phyloP scores from a whole-genome alignment of 1,140 invertebrate species.

The Gonioctena quinquepunctata region DNA sequence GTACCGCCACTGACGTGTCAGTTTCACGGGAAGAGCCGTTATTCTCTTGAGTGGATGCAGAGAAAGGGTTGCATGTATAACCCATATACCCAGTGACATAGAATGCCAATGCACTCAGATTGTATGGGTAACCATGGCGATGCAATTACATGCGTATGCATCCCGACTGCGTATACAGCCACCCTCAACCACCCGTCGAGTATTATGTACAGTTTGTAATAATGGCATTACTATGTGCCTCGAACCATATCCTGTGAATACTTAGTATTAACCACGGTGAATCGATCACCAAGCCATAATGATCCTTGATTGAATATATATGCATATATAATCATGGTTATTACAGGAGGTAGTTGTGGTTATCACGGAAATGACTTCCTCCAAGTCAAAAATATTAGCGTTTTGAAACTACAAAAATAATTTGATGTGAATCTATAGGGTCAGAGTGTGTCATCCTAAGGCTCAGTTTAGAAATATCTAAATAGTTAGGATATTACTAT shows the following conservation, averaged over 20 bases:
- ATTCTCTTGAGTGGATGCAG: background rate
- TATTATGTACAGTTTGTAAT: conserved; percentile 19
- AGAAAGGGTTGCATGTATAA: conserved; percentile 10
- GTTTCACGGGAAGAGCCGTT: background rate
- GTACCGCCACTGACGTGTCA: background rate
- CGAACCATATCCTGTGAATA: background rate
- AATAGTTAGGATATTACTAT: too few species aligned
- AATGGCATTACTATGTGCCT: conserved; percentile 6
- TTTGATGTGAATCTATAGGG: too few species aligned
- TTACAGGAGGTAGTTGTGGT: too few species aligned
- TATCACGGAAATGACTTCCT: too few species aligned
- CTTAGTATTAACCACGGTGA: background rate
- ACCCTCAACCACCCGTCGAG: background rate
- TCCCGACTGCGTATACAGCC: conserved; percentile 6
- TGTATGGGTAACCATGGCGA: conserved; percentile 17
- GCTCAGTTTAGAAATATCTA: too few species aligned
- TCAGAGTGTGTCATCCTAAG: too few species aligned
- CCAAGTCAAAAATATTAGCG: too few species aligned
- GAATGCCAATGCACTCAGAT: conserved; percentile 5
- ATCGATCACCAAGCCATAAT: background rate
- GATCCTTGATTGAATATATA: background rate
- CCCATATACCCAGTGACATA: conserved; percentile 20
- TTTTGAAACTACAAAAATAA: too few species aligned
- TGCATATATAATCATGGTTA: background rate
- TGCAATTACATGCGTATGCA: conserved; percentile 19